Percentiles rank a stretch among this genome's conserved stretches.
Evolutionary conservation across 1,140 invertebrate genomes (phyloP).

Genomic region (Globodera rostochiensis): DNA sequence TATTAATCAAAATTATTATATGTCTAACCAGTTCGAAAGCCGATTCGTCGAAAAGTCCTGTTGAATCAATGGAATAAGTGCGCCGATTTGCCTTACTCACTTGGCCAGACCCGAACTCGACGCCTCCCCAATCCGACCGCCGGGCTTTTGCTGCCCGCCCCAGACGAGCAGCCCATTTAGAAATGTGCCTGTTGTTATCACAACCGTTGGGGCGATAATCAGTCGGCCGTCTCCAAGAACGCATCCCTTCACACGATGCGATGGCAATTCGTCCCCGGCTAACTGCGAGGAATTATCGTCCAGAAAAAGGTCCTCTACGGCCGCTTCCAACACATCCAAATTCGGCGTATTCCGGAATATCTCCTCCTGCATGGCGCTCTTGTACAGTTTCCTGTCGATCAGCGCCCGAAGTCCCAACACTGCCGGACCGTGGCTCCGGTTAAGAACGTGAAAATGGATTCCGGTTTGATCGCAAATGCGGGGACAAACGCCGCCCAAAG

Average conservation of each 20-base stretch:
- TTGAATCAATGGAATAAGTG: background rate
- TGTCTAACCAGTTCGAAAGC: constrained; percentile 1
- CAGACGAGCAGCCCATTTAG: constrained; percentile 84
- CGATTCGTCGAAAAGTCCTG: constrained; percentile 3
- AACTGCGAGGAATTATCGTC: constrained; percentile 68
- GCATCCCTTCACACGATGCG: constrained; percentile 20
- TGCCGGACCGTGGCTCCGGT: constrained; percentile 80
- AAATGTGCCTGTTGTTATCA: constrained; percentile 92
- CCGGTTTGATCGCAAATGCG: constrained; percentile 77
- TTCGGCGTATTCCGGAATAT: constrained; percentile 70
- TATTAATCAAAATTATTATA: background rate
- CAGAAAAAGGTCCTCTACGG: constrained; percentile 83
- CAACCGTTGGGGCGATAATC: constrained; percentile 71
- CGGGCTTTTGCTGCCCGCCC: constrained; percentile 78
- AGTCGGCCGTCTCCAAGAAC: constrained; percentile 60
- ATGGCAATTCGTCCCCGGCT: background rate
- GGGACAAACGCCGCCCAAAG: constrained; percentile 83
- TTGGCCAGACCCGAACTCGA: constrained; percentile 80
- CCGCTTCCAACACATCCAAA: constrained; percentile 75
- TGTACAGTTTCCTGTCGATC: constrained; percentile 79
- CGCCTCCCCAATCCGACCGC: constrained; percentile 82
- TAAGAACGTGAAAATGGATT: constrained; percentile 75
- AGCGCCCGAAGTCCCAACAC: constrained; percentile 86
- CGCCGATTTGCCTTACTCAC: constrained; percentile 70
- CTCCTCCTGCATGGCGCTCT: constrained; percentile 76